Evolutionary conservation across 2,888 invertebrate genomes (phyloP).

Genomic region (Ichneumoninae sp.): DNA sequence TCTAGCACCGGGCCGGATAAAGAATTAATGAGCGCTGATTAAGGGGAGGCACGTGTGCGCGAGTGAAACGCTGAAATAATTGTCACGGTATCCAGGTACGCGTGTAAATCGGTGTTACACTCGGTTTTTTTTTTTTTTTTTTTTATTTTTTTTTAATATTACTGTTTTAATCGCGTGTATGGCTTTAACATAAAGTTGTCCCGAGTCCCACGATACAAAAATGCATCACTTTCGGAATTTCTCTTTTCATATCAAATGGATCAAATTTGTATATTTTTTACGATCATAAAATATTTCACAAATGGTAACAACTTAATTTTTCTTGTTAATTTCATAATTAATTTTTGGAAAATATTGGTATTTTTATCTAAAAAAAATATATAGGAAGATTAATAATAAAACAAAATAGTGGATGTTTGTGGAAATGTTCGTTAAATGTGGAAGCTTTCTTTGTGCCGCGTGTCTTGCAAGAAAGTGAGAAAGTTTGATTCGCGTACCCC

Average conservation of each 20-base stretch:
- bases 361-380: no score
- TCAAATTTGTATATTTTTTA: no score
- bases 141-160: no score
- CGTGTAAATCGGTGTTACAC: constrained; percentile 10
- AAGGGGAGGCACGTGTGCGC: constrained; percentile 18
- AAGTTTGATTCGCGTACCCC: constrained; percentile 1
- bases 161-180: neutral
- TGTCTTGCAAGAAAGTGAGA: neutral
- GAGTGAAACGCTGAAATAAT: constrained; percentile 41
- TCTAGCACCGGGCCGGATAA: constrained; percentile 42
- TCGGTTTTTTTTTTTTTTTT: constrained; percentile 7
- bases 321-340: no score
- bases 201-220: no score
- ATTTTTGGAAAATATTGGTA: no score
- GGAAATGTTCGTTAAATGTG: no score
- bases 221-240: neutral
- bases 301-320: no score
- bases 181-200: no score
- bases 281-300: no score
- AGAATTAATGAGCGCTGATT: constrained; percentile 65
- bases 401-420: no score
- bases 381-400: no score
- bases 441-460: neutral
- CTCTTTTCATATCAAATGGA: neutral
- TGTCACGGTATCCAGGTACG: constrained; percentile 23